A percentile compares a stretch with the other conserved stretches of the same genome.
phyloP scores from a whole-genome alignment of 2,888 invertebrate genomes.

The Acanthococcus lagerstroemiae region DNA sequence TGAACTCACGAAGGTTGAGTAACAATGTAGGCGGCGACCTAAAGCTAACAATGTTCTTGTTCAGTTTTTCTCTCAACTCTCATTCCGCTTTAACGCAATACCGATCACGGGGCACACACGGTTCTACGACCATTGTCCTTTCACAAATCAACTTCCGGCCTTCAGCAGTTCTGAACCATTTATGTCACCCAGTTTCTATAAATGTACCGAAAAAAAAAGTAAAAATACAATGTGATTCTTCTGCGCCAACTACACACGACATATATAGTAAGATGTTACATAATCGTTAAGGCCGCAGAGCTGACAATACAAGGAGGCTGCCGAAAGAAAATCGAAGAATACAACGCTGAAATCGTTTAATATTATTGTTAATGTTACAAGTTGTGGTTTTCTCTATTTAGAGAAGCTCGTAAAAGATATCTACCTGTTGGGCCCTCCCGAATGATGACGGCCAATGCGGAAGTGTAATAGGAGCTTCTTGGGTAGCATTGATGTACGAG shows the following conservation, averaged over 20 bases:
- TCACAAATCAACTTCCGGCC: slow-evolving; percentile 27
- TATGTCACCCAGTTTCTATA: slow-evolving; percentile 20
- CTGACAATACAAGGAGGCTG: background rate
- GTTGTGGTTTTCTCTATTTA: background rate
- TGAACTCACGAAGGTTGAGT: background rate
- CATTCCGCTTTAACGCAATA: background rate
- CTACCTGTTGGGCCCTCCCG: background rate
- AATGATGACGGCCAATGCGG: background rate
- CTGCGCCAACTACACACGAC: background rate
- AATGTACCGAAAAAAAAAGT: no score
- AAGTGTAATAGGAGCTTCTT: background rate
- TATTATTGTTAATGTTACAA: background rate
- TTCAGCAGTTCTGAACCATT: slow-evolving; percentile 16
- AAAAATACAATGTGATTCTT: background rate
- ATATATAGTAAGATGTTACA: slow-evolving; percentile 17
- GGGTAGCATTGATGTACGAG: no score
- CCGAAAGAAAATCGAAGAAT: background rate
- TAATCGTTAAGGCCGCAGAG: slow-evolving; percentile 1
- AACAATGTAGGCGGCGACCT: slow-evolving; percentile 26
- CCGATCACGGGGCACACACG: background rate
- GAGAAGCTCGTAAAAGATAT: background rate
- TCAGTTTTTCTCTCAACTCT: slow-evolving; percentile 11
- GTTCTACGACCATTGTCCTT: slow-evolving; percentile 13
- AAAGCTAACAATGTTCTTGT: slow-evolving; percentile 26
- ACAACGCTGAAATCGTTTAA: background rate